Conservation (phyloP, 2,113 vertebrate species). For the Telmatochromis bifrenatus region DNA sequence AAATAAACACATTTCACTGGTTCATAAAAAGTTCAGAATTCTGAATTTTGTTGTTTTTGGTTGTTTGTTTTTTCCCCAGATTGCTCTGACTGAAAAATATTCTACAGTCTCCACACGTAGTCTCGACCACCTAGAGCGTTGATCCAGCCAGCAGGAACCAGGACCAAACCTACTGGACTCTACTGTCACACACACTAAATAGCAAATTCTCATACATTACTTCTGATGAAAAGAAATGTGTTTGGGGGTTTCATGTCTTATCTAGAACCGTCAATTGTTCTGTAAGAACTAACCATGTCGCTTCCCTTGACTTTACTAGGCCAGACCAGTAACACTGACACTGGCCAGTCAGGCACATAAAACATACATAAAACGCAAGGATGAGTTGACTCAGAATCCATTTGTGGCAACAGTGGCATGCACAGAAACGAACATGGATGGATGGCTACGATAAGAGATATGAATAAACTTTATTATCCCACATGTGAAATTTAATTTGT, state of each 20-base stretch:
- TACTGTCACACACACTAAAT: neutral
- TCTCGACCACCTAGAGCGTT: rapidly evolving
- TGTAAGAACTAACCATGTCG: rapidly evolving
- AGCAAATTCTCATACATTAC: neutral
- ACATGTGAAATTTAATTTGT: neutral
- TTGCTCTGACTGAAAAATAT: neutral
- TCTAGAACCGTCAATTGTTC: neutral
- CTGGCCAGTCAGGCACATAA: neutral
- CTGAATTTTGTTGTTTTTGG: rapidly evolving
- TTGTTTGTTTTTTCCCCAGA: neutral
- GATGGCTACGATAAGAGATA: neutral
- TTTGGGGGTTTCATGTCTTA: neutral
- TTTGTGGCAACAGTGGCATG: neutral
- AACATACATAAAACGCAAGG: neutral
- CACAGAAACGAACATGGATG: rapidly evolving
- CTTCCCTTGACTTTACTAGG: neutral
- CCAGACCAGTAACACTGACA: neutral
- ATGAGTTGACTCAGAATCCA: neutral
- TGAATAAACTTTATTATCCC: rapidly evolving
- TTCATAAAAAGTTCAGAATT: neutral
- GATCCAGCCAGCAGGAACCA: neutral
- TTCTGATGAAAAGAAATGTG: rapidly evolving
- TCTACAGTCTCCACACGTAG: neutral
- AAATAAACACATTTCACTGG: neutral
- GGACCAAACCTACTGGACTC: neutral